Evolutionary conservation across 2,888 invertebrate genomes (phyloP).

Genomic region (Coelinius sp.): DNA sequence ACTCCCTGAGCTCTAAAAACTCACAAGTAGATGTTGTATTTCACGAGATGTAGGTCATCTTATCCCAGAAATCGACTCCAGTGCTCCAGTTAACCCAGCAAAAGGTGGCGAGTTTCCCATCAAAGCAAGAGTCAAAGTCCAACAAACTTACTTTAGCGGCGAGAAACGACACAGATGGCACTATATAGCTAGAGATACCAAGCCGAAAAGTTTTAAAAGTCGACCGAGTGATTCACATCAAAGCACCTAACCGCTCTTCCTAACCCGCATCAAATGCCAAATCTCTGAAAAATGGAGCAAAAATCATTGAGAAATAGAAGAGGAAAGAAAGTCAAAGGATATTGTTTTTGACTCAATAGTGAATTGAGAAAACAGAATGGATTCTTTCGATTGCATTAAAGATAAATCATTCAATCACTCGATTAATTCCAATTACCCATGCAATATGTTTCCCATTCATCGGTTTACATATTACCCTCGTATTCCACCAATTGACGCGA

Average conservation of each 20-base stretch:
- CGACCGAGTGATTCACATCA: neutral
- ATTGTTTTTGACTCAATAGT: too few species aligned
- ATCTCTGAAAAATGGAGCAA: neutral
- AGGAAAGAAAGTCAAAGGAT: too few species aligned
- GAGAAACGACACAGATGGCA: slow-evolving; percentile 32
- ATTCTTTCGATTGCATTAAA: too few species aligned
- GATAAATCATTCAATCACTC: neutral
- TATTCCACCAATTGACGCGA: neutral
- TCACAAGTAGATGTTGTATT: neutral
- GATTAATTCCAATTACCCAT: neutral
- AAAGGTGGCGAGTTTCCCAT: slow-evolving; percentile 5
- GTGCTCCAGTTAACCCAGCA: neutral
- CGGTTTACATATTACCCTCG: neutral
- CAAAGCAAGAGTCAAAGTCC: neutral
- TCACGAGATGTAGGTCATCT: neutral
- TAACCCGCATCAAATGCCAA: neutral
- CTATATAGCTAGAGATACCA: slow-evolving; percentile 30
- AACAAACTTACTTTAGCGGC: slow-evolving; percentile 11
- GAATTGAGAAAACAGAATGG: too few species aligned
- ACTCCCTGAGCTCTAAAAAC: neutral
- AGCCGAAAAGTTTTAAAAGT: slow-evolving; percentile 26
- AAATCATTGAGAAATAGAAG: neutral
- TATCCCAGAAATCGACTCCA: slow-evolving; percentile 9
- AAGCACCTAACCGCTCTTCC: neutral
- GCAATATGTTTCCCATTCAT: neutral